Evolutionary conservation across 1,140 invertebrate species (phyloP).

Genomic region (Pseudomyrmex cubaensis): DNA sequence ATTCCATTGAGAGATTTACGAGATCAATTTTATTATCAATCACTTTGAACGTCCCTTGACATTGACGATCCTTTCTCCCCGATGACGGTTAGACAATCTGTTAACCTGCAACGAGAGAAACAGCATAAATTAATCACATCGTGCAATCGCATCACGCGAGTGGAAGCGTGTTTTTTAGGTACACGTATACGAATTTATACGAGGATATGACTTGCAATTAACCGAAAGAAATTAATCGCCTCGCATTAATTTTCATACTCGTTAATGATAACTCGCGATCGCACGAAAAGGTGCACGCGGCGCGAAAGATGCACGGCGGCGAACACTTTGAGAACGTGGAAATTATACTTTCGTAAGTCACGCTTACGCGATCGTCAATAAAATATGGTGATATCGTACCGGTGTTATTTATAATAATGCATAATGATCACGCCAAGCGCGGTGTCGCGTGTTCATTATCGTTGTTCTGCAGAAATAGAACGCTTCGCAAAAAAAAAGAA

Average conservation of each 20-base stretch:
- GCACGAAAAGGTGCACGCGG: too few relatives aligned
- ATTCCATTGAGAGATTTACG: constrained; percentile 46
- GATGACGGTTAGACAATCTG: not conserved
- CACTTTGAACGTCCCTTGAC: constrained; percentile 1
- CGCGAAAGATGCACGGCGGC: not conserved
- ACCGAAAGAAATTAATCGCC: not conserved
- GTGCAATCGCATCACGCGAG: too few relatives aligned
- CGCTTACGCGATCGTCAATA: constrained; percentile 19
- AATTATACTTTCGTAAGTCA: constrained; percentile 1
- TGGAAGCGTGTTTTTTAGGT: too few relatives aligned
- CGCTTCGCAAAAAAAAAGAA: not conserved
- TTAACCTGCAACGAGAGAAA: constrained; percentile 54
- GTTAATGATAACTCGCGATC: not conserved
- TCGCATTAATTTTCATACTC: constrained; percentile 5
- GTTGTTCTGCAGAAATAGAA: constrained; percentile 24
- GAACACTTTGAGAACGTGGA: constrained; percentile 6
- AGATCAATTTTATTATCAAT: constrained; percentile 13
- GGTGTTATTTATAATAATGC: constrained; percentile 12
- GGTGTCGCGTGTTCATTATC: constrained; percentile 14
- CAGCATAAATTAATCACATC: not conserved
- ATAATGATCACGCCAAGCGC: constrained; percentile 16
- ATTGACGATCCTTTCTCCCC: not conserved
- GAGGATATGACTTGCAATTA: not conserved
- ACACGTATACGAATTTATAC: too few relatives aligned
- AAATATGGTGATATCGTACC: not conserved